Evolutionary conservation across 2,888 invertebrate species (phyloP).

Genomic region (Standfussiana lucernea): DNA sequence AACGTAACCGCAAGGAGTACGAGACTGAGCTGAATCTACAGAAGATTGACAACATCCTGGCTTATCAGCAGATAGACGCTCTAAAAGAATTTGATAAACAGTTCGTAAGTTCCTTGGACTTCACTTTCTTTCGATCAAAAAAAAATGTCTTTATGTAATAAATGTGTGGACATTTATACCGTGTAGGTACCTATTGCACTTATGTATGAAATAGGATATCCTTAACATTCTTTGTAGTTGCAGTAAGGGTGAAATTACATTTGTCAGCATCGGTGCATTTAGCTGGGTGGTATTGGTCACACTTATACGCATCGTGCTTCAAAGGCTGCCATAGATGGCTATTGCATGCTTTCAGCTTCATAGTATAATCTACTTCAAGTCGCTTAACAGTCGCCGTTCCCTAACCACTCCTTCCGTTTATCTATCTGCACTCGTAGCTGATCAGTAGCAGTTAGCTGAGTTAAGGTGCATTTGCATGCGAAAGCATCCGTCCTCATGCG

Average conservation of each 20-base stretch:
- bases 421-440: background rate
- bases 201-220: background rate
- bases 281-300: background rate
- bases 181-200: background rate
- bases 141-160: background rate
- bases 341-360: background rate
- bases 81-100: slow-evolving; percentile 82
- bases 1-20: slow-evolving; percentile 80
- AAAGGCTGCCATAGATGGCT: background rate
- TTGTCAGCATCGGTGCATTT: background rate
- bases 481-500: no score
- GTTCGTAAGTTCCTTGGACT: slow-evolving; percentile 75
- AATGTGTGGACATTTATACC: background rate
- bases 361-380: background rate
- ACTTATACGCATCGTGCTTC: background rate
- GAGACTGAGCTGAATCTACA: slow-evolving; percentile 82
- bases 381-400: background rate
- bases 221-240: background rate
- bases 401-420: background rate
- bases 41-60: slow-evolving; percentile 81
- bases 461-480: background rate
- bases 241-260: background rate
- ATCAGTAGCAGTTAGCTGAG: background rate
- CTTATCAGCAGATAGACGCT: slow-evolving; percentile 79
- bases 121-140: background rate